phyloP scores from a whole-genome alignment of 64 coral and sea anemone genomes.

The Acropora tenuis region DNA sequence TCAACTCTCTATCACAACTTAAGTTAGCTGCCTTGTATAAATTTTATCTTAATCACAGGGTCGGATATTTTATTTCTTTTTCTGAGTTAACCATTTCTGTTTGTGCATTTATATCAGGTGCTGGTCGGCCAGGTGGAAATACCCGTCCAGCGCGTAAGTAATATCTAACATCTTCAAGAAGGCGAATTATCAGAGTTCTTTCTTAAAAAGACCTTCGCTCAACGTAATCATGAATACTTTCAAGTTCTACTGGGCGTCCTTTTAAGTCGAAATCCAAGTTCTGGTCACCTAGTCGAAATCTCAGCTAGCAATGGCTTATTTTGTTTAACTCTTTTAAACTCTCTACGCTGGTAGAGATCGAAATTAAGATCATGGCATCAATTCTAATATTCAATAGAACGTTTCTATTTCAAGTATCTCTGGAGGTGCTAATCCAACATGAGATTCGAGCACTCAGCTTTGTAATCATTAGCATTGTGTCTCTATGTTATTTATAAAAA shows the following conservation, averaged over 20 bases:
- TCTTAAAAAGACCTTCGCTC: neutral
- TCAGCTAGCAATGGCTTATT: too few species aligned
- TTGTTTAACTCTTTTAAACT: too few species aligned
- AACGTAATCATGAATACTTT: neutral
- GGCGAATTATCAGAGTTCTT: neutral
- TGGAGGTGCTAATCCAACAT: too few species aligned
- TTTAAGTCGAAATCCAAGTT: neutral
- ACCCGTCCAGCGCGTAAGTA: constrained; percentile 40
- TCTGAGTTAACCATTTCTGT: neutral
- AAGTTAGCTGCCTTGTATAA: too few species aligned
- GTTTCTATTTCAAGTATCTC: too few species aligned
- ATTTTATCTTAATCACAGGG: too few species aligned
- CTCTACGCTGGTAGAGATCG: too few species aligned
- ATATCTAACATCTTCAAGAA: neutral
- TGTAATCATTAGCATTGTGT: neutral
- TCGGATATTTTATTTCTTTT: too few species aligned
- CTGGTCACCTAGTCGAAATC: too few species aligned
- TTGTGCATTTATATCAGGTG: neutral
- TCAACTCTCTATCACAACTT: too few species aligned
- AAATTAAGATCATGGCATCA: too few species aligned
- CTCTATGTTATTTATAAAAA: neutral
- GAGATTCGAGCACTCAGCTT: neutral
- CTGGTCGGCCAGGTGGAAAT: constrained; percentile 12
- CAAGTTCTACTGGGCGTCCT: neutral
- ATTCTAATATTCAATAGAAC: too few species aligned